Conservation (phyloP, 2,113 vertebrate species). For the Aptenodytes patagonicus region DNA sequence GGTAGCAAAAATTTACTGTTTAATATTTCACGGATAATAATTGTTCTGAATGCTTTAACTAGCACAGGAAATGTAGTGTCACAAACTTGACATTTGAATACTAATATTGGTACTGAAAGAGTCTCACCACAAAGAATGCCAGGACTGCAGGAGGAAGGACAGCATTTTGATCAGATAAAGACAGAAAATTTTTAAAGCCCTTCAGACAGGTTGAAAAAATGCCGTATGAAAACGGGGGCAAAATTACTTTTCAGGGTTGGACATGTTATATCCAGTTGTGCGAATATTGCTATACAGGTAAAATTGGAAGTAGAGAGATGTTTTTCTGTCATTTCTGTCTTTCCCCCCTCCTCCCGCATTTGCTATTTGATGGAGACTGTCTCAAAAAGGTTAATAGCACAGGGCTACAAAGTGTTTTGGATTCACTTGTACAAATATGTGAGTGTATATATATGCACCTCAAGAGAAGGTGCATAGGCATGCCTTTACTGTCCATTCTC, state of each 20-base stretch:
- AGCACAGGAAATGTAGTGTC: conserved; percentile 74
- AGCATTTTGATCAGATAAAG: conserved; percentile 53
- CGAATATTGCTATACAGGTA: not conserved
- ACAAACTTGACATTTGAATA: conserved; percentile 77
- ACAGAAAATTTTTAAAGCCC: conserved; percentile 20
- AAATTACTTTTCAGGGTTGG: not conserved
- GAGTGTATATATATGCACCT: not conserved
- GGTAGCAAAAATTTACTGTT: conserved; percentile 61
- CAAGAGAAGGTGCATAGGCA: not conserved
- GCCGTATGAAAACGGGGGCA: not conserved
- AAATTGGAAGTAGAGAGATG: not conserved
- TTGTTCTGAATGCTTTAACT: conserved; percentile 69
- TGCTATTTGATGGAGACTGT: not conserved
- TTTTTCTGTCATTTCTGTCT: not conserved
- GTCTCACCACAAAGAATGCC: conserved; percentile 71
- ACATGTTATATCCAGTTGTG: not conserved
- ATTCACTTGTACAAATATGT: not conserved
- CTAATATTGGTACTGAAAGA: conserved; percentile 77
- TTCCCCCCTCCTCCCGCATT: not conserved
- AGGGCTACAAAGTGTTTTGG: not conserved
- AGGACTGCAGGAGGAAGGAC: conserved; percentile 30
- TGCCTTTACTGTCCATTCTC: not conserved
- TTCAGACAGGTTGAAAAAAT: conserved; percentile 13
- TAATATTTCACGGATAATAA: conserved; percentile 68
- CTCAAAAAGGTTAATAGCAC: not conserved